These are phyloP conservation scores for Phania funesta DNA, from an alignment of 2,888 invertebrate genomes.

Conservation along the genomic window DNA sequence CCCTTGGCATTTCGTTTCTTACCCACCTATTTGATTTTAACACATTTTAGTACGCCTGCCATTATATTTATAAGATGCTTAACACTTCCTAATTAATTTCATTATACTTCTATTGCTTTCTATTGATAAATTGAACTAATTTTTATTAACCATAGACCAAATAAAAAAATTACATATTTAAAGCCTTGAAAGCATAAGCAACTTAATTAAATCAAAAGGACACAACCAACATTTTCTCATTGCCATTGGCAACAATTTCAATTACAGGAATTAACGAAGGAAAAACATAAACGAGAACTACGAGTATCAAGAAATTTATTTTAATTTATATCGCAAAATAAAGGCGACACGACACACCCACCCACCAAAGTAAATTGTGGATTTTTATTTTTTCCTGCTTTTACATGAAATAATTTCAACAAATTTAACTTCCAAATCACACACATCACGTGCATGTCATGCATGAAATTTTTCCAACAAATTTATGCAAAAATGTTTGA, in stretches of 20 bases:
- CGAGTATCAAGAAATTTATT: conserved; percentile 42
- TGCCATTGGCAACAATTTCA: conserved; percentile 24
- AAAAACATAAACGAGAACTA: background rate
- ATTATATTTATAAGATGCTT: too few relatives aligned
- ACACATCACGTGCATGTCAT: conserved; percentile 70
- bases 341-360: conserved; percentile 18
- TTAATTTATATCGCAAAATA: conserved; percentile 16
- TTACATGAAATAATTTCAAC: conserved; percentile 62
- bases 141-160: background rate
- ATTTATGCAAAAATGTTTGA: conserved; percentile 52
- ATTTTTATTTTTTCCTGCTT: background rate
- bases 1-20: too few relatives aligned
- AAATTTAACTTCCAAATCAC: conserved; percentile 66
- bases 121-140: background rate
- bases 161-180: background rate
- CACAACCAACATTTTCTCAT: background rate
- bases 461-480: conserved; percentile 66
- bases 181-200: background rate
- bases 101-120: background rate
- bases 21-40: too few relatives aligned
- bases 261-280: conserved; percentile 31
- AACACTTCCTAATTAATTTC: too few relatives aligned
- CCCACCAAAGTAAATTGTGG: conserved; percentile 11
- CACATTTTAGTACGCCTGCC: too few relatives aligned
- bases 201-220: background rate